Percentiles rank a stretch among this genome's conserved stretches.
Conservation (phyloP, 2,113 vertebrate genomes). For the Tylochromis polylepis region DNA sequence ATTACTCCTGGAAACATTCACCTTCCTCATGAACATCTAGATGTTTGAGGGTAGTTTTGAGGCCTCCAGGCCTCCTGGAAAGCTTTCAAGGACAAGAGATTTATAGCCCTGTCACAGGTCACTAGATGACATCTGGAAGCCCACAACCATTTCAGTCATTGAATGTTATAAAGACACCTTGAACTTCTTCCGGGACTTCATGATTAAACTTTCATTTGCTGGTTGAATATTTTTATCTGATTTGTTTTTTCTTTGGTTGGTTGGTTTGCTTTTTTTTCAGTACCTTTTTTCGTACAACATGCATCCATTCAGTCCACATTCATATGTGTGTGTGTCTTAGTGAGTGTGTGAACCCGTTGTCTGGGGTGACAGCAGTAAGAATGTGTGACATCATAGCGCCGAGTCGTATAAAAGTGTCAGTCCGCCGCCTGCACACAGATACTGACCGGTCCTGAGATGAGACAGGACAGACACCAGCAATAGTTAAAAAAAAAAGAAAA, state of each 20-base stretch:
- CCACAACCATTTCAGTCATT: not conserved
- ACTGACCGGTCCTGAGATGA: constrained; percentile 37
- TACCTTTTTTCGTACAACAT: not conserved
- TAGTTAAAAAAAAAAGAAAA: accelerated
- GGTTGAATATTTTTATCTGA: not conserved
- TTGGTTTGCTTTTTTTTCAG: not conserved
- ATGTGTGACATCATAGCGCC: constrained; percentile 54
- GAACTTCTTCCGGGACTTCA: not conserved
- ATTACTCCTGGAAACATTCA: accelerated
- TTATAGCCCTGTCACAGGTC: not conserved
- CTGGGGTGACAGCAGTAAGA: constrained; percentile 20
- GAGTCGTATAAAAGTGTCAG: not conserved
- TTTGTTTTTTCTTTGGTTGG: not conserved
- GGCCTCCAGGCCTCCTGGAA: not conserved
- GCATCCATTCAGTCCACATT: not conserved
- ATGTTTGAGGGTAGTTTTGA: not conserved
- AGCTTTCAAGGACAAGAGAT: not conserved
- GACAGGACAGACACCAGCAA: constrained; percentile 17
- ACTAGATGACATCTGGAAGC: not conserved
- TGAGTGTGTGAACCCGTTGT: not conserved
- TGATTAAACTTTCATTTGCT: not conserved
- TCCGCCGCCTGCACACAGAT: not conserved
- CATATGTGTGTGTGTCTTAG: constrained; percentile 15
- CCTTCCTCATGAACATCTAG: not conserved
- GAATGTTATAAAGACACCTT: not conserved